Base-by-base conservation (phyloP, 2,888 invertebrate genomes). In the Adineta ricciae region DNA sequence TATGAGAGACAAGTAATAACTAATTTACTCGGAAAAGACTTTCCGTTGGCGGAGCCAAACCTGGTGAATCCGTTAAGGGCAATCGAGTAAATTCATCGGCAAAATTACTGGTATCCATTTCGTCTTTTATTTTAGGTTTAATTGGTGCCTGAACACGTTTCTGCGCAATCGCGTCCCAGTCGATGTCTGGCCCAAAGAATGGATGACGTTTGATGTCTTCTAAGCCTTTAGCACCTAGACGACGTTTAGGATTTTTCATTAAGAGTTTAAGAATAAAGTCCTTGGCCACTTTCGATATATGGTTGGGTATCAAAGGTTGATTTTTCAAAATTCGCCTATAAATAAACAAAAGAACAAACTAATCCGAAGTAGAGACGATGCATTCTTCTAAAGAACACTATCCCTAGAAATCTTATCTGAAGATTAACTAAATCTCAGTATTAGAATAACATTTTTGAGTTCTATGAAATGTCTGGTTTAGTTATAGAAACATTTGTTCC, bases 41-140 rank as follows among this genome's bases (percentile, higher is more conserved):
- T 89, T 95, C 94, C 78, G 93, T 93, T 14, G 83, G 83, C 64
- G 96, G 96, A 85, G 94, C 93, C 86, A 95, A 93, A 32, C 95
- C 95, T 0, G 96, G 96, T 9, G 96, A 96, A 91, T 97, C 96
- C 0, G 95, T 94, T 14, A 96, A 94, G 84, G 93, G 93, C 94
- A 96, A 95, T 88, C 94, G 93, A 0, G 97, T 98, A 91, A 98
- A 98, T 91, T 98, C 97, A 87, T 95, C 95, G 82, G 96, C 95
- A 91, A 98, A 98, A 92, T 98, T 97, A 89, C 95, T 95, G 24
- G 96, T 95, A 91, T 98, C 97, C 87, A 95, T 92, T 90, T 96
- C 96, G 90, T 94, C 91, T 84, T 93, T 87, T 86, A 97, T 94
- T 86, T 93, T 92, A n/a, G 97, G 98, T 87, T 94, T 93, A 91